phyloP scores from a whole-genome alignment of 2,888 invertebrate species.

The Gortyna flavago region DNA sequence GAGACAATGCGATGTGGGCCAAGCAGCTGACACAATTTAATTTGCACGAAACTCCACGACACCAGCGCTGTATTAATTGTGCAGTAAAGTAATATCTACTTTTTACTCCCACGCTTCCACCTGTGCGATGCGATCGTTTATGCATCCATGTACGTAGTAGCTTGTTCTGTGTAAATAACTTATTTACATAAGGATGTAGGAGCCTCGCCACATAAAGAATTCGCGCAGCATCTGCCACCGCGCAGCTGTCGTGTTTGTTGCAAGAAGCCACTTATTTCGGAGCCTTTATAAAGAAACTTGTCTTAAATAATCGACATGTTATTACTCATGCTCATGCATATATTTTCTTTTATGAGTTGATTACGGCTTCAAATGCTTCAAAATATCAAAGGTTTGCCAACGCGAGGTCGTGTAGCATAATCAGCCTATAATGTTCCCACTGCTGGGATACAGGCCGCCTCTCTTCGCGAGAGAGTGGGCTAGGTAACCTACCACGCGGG shows the following conservation, averaged over 20 bases:
- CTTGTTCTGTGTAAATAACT: slow-evolving; percentile 61
- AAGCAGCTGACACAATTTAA: slow-evolving; percentile 89
- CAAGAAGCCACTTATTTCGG: slow-evolving; percentile 60
- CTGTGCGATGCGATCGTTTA: slow-evolving; percentile 68
- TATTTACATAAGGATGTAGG: slow-evolving; percentile 64
- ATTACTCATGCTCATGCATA: slow-evolving; percentile 10
- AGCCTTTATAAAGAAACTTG: slow-evolving; percentile 54
- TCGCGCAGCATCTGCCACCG: slow-evolving; percentile 73
- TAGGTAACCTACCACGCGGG: too few species aligned
- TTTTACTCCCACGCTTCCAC: slow-evolving; percentile 83
- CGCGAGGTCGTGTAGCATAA: neutral
- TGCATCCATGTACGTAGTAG: slow-evolving; percentile 51
- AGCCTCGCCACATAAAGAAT: slow-evolving; percentile 61
- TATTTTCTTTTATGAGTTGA: slow-evolving; percentile 22
- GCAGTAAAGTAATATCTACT: slow-evolving; percentile 74
- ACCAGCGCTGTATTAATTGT: slow-evolving; percentile 73
- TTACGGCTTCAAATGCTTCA: slow-evolving; percentile 28
- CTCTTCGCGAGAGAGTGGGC: too few species aligned
- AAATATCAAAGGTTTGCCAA: slow-evolving; percentile 11
- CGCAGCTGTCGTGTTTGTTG: slow-evolving; percentile 72
- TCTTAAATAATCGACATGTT: slow-evolving; percentile 43
- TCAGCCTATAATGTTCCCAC: too few species aligned
- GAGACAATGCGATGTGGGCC: slow-evolving; percentile 88
- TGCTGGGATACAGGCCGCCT: too few species aligned
- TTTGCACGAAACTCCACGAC: slow-evolving; percentile 80